phyloP scores from a whole-genome alignment of 2,797 vertebrate genomes.

The Eurystomus glaucurus region DNA sequence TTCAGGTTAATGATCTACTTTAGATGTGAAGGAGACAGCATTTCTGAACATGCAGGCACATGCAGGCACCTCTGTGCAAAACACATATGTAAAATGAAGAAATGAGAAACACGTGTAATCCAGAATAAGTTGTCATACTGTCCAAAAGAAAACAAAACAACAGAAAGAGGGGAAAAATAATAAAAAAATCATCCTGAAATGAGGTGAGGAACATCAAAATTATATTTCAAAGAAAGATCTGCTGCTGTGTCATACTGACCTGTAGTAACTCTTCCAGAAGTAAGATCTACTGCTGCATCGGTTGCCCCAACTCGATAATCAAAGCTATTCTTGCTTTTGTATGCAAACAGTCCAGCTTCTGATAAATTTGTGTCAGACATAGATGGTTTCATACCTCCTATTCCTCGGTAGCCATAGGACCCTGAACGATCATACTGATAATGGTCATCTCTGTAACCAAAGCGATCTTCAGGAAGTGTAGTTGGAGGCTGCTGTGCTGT shows the following conservation, averaged over 20 bases:
- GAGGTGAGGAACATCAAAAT: slow-evolving; percentile 88
- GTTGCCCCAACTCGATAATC: slow-evolving; percentile 88
- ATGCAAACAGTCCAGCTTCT: slow-evolving; percentile 90
- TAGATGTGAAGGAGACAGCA: slow-evolving; percentile 91
- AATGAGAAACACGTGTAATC: slow-evolving; percentile 84
- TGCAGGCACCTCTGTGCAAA: slow-evolving; percentile 93
- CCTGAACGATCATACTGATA: slow-evolving; percentile 90
- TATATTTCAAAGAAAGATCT: slow-evolving; percentile 93
- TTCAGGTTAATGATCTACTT: slow-evolving; percentile 88
- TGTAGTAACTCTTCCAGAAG: slow-evolving; percentile 92
- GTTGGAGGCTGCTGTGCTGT: slow-evolving; percentile 90
- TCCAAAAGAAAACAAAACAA: slow-evolving; percentile 80
- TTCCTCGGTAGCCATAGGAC: slow-evolving; percentile 87
- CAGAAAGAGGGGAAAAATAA: slow-evolving; percentile 63
- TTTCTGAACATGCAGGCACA: slow-evolving; percentile 95
- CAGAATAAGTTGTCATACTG: slow-evolving; percentile 80
- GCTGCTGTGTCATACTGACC: slow-evolving; percentile 91
- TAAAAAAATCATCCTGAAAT: slow-evolving; percentile 82
- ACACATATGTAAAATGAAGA: slow-evolving; percentile 84
- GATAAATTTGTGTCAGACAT: slow-evolving; percentile 93
- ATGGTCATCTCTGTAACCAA: slow-evolving; percentile 91
- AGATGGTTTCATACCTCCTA: slow-evolving; percentile 92
- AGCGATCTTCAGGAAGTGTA: slow-evolving; percentile 92
- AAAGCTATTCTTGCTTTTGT: slow-evolving; percentile 92
- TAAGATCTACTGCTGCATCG: slow-evolving; percentile 95